Evolutionary conservation across 2,888 invertebrate genomes (phyloP), one percentile per base, ranked within the genome.

Genomic region (Cataglyphis rosenhaueri): DNA sequence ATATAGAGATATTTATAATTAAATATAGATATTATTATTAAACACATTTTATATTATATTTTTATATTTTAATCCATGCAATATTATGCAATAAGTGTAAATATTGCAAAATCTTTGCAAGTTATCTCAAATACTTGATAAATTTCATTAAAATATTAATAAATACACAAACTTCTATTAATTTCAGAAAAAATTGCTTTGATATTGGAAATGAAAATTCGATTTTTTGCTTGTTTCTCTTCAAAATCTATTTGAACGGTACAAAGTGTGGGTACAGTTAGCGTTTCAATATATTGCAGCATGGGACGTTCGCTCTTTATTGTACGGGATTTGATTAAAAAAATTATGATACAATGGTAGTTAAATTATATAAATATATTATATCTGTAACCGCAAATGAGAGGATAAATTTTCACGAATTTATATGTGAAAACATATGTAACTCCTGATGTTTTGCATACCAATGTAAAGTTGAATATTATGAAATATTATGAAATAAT

Each of bases 161-260:
- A 35, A 25, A 15, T 75, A 35, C 29, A 35, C 44, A 62, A 62
- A 74, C 25, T 76, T 76, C 25, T 29, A 76, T 38, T 55, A 66
- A 38, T 66, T 55, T n/a, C 25, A 18, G 8, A 10, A 35, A 75
- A 65, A 52, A 65, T 52, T 75, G 12, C 65, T 65, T 65, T 25
- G 12, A 75, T 75, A 65, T 65, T 75, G 75, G 32, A 75, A 75
- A 64, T 18, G 9, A 64, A 25, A 18, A 38, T 38, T 76, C 25
- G 38, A 65, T 38, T 75, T 75, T 75, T 65, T 35, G 18, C 9
- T 64, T 15, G 12, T 75, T 65, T 9, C 15, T 25, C 38, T 52
- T 76, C 52, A 25, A 65, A 21, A 75, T 75, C 64, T 64, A 18
- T 66, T 38, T 66, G 18, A 65, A 12, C 1, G 3, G 4, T 21